phyloP scores from a whole-genome alignment of 2,888 invertebrate genomes.

The Diachrysia chrysitis region DNA sequence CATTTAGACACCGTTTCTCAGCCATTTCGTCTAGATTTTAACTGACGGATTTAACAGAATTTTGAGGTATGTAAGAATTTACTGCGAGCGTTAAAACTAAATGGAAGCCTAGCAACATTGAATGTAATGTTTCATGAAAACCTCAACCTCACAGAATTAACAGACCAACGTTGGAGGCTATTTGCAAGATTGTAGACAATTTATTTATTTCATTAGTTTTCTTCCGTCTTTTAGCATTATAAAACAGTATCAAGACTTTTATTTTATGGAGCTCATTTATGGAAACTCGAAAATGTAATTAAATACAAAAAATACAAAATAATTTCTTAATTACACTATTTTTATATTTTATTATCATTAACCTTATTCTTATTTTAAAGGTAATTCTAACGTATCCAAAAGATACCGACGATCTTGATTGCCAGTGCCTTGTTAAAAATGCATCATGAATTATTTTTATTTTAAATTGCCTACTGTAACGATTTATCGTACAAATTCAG shows the following conservation, averaged over 20 bases:
- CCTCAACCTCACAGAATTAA: background rate
- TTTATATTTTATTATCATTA: too few species aligned
- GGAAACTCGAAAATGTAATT: background rate
- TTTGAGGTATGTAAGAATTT: constrained; percentile 5
- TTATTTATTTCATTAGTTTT: constrained; percentile 6
- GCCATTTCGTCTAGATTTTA: constrained; percentile 1
- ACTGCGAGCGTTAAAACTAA: background rate
- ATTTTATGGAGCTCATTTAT: background rate
- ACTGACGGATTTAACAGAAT: background rate
- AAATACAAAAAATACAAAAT: background rate
- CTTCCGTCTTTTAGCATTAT: background rate
- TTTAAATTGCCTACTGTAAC: too few species aligned
- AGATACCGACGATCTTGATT: too few species aligned
- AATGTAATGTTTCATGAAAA: background rate
- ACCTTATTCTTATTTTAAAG: too few species aligned
- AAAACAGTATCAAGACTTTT: background rate
- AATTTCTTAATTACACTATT: background rate
- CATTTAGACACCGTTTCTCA: background rate
- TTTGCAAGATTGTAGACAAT: constrained; percentile 10
- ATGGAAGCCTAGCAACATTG: constrained; percentile 6
- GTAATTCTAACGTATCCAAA: too few species aligned
- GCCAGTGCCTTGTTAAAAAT: too few species aligned
- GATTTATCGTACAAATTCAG: too few species aligned
- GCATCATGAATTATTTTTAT: too few species aligned
- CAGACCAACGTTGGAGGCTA: background rate